A percentile compares a stretch with the other conserved stretches of the same genome.
Evolutionary conservation across 2,113 vertebrate species (phyloP).

Genomic region (Lasiurus borealis): DNA sequence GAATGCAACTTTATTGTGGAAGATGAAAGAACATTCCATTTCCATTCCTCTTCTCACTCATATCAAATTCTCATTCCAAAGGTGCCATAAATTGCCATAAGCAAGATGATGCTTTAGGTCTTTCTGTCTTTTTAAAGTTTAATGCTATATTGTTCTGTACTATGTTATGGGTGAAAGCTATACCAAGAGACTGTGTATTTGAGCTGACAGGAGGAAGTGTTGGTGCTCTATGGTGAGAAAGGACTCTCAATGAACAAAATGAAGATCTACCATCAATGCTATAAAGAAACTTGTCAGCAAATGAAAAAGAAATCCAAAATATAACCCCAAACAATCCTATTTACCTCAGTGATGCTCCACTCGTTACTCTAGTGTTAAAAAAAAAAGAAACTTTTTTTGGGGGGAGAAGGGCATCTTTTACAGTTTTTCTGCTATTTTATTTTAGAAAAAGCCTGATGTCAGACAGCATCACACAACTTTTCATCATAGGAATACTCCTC

Average conservation of each 20-base stretch:
- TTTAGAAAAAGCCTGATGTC: slow-evolving; percentile 44
- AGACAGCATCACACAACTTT: background rate
- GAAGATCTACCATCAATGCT: background rate
- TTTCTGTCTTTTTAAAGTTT: background rate
- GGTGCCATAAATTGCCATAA: background rate
- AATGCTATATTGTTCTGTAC: background rate
- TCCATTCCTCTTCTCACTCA: background rate
- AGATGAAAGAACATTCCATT: background rate
- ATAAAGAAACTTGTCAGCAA: slow-evolving; percentile 33
- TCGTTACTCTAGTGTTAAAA: background rate
- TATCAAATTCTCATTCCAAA: background rate
- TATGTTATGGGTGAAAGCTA: background rate
- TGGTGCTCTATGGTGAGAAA: background rate
- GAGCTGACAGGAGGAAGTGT: background rate
- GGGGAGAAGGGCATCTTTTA: background rate
- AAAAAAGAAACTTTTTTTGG: background rate
- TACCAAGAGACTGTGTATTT: background rate
- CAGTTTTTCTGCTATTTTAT: background rate
- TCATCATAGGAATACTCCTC: background rate
- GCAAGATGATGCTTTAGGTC: background rate
- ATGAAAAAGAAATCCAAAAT: background rate
- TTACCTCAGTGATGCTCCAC: background rate
- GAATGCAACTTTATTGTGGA: background rate
- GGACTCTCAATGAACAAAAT: background rate
- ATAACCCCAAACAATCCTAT: background rate